Base-by-base conservation (phyloP, 2,113 vertebrate genomes). In the Pseudonaja textilis region DNA sequence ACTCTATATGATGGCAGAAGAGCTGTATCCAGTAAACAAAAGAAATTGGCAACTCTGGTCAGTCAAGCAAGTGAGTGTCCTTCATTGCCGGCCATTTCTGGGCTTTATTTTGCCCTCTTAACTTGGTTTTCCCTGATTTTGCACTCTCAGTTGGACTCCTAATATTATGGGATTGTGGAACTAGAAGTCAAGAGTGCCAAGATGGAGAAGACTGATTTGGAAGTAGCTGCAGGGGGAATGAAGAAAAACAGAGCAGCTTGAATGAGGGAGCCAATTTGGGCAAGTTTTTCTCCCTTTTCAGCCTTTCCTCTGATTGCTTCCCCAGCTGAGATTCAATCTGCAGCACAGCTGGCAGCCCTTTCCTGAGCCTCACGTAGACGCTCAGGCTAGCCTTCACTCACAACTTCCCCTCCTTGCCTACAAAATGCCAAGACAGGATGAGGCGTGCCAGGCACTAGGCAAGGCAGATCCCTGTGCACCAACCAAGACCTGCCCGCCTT, bases 391-490 rank as follows among this genome's bases (percentile, higher is more conserved):
- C 42, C 45, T 57, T 90, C 45, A 7, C 88, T 88, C 59, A 56
- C 39, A 47, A 54, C 4, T 86, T 57, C 89, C 12, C 22, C 39
- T 50, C 16, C 92, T 81, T 11, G 39, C 55, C 47, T 52, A 20
- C 56, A 64, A 52, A 86, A 42, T 64, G 88, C 74, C 4, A 74
- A 45, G 92, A 34, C 88, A 90, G 88, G 88, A 90, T 20, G 55
- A 56, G 92, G 92, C 81, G n/a, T 90, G 92, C 88, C 88, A 61
- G 88, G 88, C 69, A 50, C 12, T 16, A 42, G 69, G 92, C 0
- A 88, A 93, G 92, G 34, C 88, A 42, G 45, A 74, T 55, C 50
- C 88, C 7, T 1, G 22, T 56, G 39, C 20, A 34, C 69, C 88
- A 39, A 25, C 22, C 18, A 55, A 50, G 55, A n/a, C 88, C 55